A percentile compares a stretch with the other conserved stretches of the same genome.
phyloP scores from a whole-genome alignment of 2,797 vertebrate species.

The Parambassis ranga region DNA sequence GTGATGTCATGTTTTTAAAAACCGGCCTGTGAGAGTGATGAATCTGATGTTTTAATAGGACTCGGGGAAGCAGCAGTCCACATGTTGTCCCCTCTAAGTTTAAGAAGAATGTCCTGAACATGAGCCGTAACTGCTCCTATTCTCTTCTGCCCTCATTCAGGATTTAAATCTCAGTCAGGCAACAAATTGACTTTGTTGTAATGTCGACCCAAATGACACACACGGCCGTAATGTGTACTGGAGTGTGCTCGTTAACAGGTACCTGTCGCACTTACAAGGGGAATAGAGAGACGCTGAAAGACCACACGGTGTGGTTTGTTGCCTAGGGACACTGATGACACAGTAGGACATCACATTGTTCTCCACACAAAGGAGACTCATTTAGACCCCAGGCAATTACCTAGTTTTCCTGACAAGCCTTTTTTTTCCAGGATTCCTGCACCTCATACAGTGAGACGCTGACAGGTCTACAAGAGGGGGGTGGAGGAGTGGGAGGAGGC shows the following conservation, averaged over 20 bases:
- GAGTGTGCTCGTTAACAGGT: constrained; percentile 73
- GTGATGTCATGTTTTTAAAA: constrained; percentile 71
- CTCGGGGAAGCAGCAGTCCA: background rate
- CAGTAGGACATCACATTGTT: constrained; percentile 77
- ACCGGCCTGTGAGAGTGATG: constrained; percentile 50
- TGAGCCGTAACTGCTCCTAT: background rate
- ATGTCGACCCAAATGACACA: constrained; percentile 44
- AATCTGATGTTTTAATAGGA: constrained; percentile 8
- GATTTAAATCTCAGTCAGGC: constrained; percentile 45
- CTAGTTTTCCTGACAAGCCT: constrained; percentile 55
- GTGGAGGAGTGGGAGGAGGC: constrained; percentile 54
- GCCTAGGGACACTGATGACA: constrained; percentile 71
- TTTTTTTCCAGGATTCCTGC: constrained; percentile 50
- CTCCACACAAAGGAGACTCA: constrained; percentile 74
- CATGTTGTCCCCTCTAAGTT: background rate
- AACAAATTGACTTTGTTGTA: constrained; percentile 61
- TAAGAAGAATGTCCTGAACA: background rate
- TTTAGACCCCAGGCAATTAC: constrained; percentile 78
- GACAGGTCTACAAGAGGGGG: constrained; percentile 58
- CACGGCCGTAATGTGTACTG: constrained; percentile 57
- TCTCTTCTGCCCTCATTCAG: background rate
- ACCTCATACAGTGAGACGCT: constrained; percentile 69
- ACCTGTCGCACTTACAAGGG: constrained; percentile 71
- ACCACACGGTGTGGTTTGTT: constrained; percentile 75
- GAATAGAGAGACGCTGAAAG: constrained; percentile 53